Percentiles rank a stretch among this genome's conserved stretches.
These are phyloP conservation scores for Streblospio benedicti DNA, from an alignment of 1,140 invertebrate species.

Conservation along the genomic window DNA sequence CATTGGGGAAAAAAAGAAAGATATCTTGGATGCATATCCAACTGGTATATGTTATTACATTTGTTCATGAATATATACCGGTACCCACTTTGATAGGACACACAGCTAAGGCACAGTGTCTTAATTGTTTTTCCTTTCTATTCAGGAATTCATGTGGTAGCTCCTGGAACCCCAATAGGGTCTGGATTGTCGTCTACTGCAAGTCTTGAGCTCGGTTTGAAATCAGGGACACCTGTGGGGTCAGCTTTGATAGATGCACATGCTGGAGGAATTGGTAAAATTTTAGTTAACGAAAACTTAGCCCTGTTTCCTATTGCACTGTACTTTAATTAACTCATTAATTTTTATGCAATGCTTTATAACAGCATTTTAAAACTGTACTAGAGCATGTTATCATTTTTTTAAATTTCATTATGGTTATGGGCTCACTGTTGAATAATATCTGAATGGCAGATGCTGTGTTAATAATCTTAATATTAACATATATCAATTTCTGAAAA, in stretches of 20 bases:
- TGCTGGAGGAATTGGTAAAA: conserved; percentile 73
- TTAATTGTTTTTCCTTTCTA: conserved; percentile 7
- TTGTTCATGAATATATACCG: no score
- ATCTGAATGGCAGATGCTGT: no score
- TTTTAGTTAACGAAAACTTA: not conserved
- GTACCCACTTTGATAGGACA: no score
- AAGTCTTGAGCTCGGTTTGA: conserved; percentile 63
- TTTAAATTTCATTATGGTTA: no score
- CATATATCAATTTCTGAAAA: no score
- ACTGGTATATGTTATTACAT: no score
- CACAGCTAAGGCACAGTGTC: not conserved
- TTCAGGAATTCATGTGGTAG: conserved; percentile 55
- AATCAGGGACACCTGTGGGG: conserved; percentile 64
- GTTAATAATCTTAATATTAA: no score
- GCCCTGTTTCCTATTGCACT: not conserved
- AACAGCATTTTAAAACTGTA: no score
- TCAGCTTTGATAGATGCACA: conserved; percentile 90
- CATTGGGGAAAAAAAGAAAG: no score
- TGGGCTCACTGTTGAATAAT: no score
- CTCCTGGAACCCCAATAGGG: conserved; percentile 66
- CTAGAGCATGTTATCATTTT: no score
- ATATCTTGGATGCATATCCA: not conserved
- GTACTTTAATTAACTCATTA: not conserved
- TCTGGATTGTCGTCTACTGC: conserved; percentile 57
- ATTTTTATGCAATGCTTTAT: not conserved